Conservation (phyloP, 1,140 invertebrate genomes). For the Hycleus cichorii region DNA sequence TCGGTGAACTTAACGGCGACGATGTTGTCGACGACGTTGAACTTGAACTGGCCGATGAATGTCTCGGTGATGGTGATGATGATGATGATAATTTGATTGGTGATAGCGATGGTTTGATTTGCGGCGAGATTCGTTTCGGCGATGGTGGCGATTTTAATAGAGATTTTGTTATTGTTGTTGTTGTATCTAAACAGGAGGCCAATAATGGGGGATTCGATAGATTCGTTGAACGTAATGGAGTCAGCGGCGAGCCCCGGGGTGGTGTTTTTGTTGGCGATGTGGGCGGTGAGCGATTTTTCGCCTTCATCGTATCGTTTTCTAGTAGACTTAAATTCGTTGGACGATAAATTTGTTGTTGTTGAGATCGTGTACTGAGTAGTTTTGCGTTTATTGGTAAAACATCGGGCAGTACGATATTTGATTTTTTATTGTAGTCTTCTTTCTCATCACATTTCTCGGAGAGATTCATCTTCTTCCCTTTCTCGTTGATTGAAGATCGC, state of each 20-base stretch:
- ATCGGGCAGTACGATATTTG: constrained; percentile 41
- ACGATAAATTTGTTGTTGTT: constrained; percentile 20
- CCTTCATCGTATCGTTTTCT: constrained; percentile 16
- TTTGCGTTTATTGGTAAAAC: constrained; percentile 47
- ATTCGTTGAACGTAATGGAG: constrained; percentile 30
- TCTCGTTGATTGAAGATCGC: constrained; percentile 34
- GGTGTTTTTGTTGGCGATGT: constrained; percentile 32
- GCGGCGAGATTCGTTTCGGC: constrained; percentile 15
- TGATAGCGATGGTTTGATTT: constrained; percentile 24
- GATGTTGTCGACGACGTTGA: constrained; percentile 9
- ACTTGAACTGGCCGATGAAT: background rate
- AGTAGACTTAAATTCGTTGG: constrained; percentile 28
- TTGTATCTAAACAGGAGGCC: background rate
- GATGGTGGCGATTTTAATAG: constrained; percentile 2
- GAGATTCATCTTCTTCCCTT: constrained; percentile 18
- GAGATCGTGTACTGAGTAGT: constrained; percentile 34
- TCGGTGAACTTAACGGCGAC: constrained; percentile 29
- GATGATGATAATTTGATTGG: constrained; percentile 17
- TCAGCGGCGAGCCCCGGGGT: constrained; percentile 28
- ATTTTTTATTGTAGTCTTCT: constrained; percentile 22
- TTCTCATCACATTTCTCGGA: constrained; percentile 34
- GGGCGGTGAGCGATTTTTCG: constrained; percentile 22
- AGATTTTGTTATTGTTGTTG: constrained; percentile 1
- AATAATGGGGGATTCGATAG: constrained; percentile 24
- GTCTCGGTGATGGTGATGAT: constrained; percentile 6